Conservation (phyloP, 2,888 invertebrate species). For the Apoderus coryli region DNA sequence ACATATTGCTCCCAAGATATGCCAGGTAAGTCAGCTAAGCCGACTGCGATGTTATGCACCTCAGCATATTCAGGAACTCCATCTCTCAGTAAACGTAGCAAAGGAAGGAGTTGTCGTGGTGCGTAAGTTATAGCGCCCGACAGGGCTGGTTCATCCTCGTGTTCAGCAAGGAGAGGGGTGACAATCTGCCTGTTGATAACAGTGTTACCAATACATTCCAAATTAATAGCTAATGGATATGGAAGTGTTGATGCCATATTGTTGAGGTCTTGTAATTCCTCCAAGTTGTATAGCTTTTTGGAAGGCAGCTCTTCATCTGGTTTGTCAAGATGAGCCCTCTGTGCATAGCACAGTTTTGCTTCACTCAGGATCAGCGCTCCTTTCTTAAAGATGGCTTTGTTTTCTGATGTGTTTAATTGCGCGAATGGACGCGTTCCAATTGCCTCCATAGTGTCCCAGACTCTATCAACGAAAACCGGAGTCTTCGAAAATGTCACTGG, state of each 20-base stretch:
- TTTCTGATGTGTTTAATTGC: too few species aligned
- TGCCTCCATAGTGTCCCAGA: too few species aligned
- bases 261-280: slow-evolving; percentile 14
- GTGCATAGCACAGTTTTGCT: slow-evolving; percentile 16
- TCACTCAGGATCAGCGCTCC: slow-evolving; percentile 11
- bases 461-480: too few species aligned
- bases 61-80: slow-evolving; percentile 4
- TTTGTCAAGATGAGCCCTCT: slow-evolving; percentile 14
- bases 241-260: slow-evolving; percentile 13
- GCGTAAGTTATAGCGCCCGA: slow-evolving; percentile 11
- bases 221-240: slow-evolving; percentile 11
- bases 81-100: slow-evolving; percentile 3
- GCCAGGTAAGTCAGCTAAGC: too few species aligned
- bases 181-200: slow-evolving; percentile 10
- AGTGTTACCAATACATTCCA: slow-evolving; percentile 10
- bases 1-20: neutral
- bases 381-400: too few species aligned
- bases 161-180: slow-evolving; percentile 11
- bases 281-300: slow-evolving; percentile 13
- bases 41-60: slow-evolving; percentile 5
- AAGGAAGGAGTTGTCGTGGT: slow-evolving; percentile 5
- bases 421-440: too few species aligned
- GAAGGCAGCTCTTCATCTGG: slow-evolving; percentile 15
- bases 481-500: too few species aligned
- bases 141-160: neutral